phyloP scores from a whole-genome alignment of 64 coral and sea anemone species.

The Platygyra sinensis region DNA sequence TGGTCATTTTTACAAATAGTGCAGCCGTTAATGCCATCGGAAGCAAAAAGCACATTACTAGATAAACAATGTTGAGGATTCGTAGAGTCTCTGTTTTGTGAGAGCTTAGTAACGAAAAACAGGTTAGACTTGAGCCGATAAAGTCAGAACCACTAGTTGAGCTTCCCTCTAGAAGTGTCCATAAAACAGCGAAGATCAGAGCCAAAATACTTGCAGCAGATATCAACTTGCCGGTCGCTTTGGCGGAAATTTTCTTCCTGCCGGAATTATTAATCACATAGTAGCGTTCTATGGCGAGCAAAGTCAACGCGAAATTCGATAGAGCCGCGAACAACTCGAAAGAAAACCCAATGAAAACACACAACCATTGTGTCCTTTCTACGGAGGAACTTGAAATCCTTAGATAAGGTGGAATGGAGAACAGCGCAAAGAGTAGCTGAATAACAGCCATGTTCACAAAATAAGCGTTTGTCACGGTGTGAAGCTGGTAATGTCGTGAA shows the following conservation, averaged over 20 bases:
- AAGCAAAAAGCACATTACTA: constrained; percentile 57
- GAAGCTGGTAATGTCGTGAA: constrained; percentile 80
- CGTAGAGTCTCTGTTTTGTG: neutral
- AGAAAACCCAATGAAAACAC: constrained; percentile 40
- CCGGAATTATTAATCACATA: constrained; percentile 49
- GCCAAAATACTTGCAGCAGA: constrained; percentile 33
- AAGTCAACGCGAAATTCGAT: constrained; percentile 55
- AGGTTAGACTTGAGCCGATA: neutral
- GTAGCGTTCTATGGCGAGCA: constrained; percentile 73
- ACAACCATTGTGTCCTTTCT: neutral
- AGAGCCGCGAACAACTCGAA: constrained; percentile 72
- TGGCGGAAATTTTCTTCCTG: constrained; percentile 67
- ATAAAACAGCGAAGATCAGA: constrained; percentile 40
- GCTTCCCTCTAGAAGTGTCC: neutral
- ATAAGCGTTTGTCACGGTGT: constrained; percentile 83
- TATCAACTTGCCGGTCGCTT: constrained; percentile 45
- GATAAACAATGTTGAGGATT: constrained; percentile 33
- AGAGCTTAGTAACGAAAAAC: constrained; percentile 50
- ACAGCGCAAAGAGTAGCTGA: constrained; percentile 64
- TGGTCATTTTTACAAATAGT: constrained; percentile 60
- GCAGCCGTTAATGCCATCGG: constrained; percentile 44
- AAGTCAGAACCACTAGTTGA: neutral
- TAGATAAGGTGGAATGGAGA: constrained; percentile 63
- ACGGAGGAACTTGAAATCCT: neutral
- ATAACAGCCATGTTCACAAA: constrained; percentile 79